Base-by-base conservation (phyloP, 1,140 invertebrate species). In the Drosophila mayri region DNA sequence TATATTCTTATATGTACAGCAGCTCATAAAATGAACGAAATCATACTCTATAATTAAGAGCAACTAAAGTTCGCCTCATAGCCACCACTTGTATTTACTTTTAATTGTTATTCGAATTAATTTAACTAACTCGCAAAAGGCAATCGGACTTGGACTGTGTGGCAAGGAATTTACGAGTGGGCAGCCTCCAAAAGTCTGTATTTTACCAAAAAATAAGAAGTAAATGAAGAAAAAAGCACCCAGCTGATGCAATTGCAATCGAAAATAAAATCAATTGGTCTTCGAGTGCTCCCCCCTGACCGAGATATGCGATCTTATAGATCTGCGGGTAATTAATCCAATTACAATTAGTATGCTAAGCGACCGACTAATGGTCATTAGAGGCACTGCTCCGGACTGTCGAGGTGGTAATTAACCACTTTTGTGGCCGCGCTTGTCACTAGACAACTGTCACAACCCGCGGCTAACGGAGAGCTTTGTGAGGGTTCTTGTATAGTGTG, bases 361-460 rank as follows among this genome's bases (percentile, higher is more conserved):
- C 30, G 62, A 50, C 37, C 47, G 37, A 38, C 37, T 77, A 88
- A 79, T 83, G 61, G 76, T 81, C 76, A 76, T 84, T 76, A 80
- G 20, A 61, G 57, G 18, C 50, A 37, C 18, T 3, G 44, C 22
- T 5, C 16, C 16, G 18, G 18, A 4, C 50, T 16, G 30, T 37
- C 46, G 50, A 67, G 60, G 32, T 62, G 70, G 72, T 79, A 86
- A 86, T 87, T 79, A 83, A 61, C 83, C 83, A 82, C 70, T 76
- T 82, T 72, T 60, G 62, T 62, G 70, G 49, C 35, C 70, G 38
- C 46, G 20, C 12, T 55, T 64, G 59, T 41, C 81, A 81, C 82
- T 85, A 65, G 50, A 79, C 71, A 86, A 81, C 80, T 86, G 83
- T 86, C 83, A 88, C 84, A 88, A 76, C 83, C 49, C 35, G 0